A percentile compares a stretch with the other conserved stretches of the same genome.
These are phyloP conservation scores for Smittia sp. DNA, from an alignment of 2,888 invertebrate species.

Conservation along the genomic window DNA sequence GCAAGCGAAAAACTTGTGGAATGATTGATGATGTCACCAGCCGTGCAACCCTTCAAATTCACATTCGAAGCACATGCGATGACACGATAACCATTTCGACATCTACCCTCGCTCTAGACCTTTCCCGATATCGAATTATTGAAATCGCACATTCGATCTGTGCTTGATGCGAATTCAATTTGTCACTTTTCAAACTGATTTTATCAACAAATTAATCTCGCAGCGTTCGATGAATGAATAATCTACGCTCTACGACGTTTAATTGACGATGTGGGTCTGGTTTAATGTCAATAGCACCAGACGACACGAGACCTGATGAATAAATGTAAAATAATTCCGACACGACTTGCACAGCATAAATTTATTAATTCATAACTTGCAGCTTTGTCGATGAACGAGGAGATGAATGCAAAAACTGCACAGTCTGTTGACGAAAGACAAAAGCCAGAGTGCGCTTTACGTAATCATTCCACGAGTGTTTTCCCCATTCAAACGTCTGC, in stretches of 20 bases:
- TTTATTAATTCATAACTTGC: no score
- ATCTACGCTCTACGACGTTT: no score
- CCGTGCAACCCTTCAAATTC: not conserved
- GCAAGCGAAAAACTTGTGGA: not conserved
- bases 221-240: no score
- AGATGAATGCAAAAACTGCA: no score
- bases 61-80: not conserved
- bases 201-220: no score
- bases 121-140: not conserved
- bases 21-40: slow-evolving; percentile 8
- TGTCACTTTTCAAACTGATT: not conserved
- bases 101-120: not conserved
- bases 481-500: no score
- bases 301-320: not conserved
- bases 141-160: not conserved
- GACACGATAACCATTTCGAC: not conserved
- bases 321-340: no score
- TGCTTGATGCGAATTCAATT: not conserved
- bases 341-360: no score
- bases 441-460: no score
- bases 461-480: no score
- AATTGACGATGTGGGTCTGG: not conserved
- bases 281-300: not conserved
- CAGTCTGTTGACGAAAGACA: no score
- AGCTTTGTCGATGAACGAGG: no score